These are phyloP conservation scores for Penaeus japonicus DNA, from an alignment of 1,140 invertebrate species.

Conservation along the genomic window DNA sequence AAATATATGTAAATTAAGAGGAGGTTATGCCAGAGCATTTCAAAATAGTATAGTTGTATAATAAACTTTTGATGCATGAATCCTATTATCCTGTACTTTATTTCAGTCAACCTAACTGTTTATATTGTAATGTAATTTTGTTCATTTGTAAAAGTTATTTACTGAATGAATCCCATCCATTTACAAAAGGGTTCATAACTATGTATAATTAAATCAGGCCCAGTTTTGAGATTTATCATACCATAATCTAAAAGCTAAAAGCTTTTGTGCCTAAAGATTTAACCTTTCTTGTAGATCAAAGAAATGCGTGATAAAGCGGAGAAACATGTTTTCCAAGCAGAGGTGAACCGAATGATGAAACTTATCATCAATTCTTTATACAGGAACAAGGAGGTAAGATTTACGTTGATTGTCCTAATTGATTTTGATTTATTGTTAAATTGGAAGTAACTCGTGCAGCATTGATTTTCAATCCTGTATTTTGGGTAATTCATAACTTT, in stretches of 20 bases:
- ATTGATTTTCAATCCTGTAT: too few relatives aligned
- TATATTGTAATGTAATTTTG: too few relatives aligned
- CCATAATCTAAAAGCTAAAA: too few relatives aligned
- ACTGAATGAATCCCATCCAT: too few relatives aligned
- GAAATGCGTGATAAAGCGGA: conserved; percentile 90
- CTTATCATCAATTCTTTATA: conserved; percentile 98
- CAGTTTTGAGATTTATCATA: too few relatives aligned
- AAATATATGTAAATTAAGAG: background rate
- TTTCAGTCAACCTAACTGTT: too few relatives aligned
- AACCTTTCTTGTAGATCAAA: conserved; percentile 83
- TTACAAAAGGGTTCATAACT: too few relatives aligned
- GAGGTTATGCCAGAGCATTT: background rate
- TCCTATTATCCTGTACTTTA: too few relatives aligned
- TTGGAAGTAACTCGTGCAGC: background rate
- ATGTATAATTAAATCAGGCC: too few relatives aligned
- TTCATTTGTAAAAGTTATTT: too few relatives aligned
- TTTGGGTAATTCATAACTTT: background rate
- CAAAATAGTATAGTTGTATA: background rate
- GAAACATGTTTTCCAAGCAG: conserved; percentile 93
- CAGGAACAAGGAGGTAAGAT: conserved; percentile 90
- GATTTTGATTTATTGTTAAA: conserved; percentile 8
- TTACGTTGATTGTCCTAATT: background rate
- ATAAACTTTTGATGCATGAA: background rate
- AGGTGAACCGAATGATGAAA: conserved; percentile 99
- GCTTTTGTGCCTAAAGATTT: too few relatives aligned